Evolutionary conservation across 2,888 invertebrate genomes (phyloP).

Genomic region (Cosmia pyralina): DNA sequence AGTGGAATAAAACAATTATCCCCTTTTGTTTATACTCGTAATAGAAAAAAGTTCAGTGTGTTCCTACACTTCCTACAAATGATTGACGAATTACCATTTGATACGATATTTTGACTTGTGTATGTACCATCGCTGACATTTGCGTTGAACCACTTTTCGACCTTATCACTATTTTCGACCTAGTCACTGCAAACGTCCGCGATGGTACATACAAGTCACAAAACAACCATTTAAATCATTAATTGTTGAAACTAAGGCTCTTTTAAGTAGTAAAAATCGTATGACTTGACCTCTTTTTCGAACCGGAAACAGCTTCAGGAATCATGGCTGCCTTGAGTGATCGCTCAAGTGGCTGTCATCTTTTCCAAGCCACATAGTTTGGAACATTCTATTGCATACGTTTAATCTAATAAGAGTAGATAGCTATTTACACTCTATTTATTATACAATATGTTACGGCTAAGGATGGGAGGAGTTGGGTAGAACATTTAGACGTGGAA

Average conservation of each 20-base stretch:
- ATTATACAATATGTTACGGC: neutral
- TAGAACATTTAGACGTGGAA: too few species aligned
- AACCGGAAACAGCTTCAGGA: neutral
- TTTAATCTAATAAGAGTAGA: neutral
- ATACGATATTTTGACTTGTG: neutral
- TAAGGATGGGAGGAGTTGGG: too few species aligned
- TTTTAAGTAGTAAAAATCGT: neutral
- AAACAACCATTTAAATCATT: neutral
- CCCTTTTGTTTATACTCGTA: neutral
- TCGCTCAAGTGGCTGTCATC: neutral
- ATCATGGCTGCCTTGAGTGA: neutral
- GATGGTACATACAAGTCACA: neutral
- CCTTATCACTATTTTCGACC: too few species aligned
- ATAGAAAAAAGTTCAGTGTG: neutral
- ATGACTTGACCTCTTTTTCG: conserved; percentile 1
- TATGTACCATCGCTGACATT: neutral
- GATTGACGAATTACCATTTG: neutral
- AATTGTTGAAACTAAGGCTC: neutral
- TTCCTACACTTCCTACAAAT: neutral
- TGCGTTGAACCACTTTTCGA: too few species aligned
- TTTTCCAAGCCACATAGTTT: conserved; percentile 4
- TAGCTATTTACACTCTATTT: neutral
- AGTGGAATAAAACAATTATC: neutral
- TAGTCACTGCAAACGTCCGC: too few species aligned
- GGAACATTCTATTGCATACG: neutral